Evolutionary conservation across 2,797 vertebrate genomes (phyloP), one percentile per base, ranked within the genome.

Genomic region (Nannoperca obscura): DNA sequence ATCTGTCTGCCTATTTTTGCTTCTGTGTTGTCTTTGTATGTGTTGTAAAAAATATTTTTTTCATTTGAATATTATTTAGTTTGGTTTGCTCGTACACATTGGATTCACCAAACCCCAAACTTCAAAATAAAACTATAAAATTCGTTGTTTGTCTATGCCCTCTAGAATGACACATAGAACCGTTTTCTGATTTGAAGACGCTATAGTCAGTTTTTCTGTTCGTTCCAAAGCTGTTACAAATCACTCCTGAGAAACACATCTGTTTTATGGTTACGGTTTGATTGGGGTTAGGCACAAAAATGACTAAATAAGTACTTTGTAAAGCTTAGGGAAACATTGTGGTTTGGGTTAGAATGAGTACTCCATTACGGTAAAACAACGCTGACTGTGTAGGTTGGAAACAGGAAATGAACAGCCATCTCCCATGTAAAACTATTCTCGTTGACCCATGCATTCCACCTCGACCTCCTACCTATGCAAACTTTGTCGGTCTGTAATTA

Each of bases 1-100:
- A 7, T 66, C 40, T 71, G 11, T 63, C 42, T 67, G 11, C 64
- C 19, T 68, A n/a, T 58, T 47, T 71, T 55, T 34, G 27, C 19
- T 58, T 30, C 44, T 22, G 34, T 64, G 44, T 54, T 60, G 22
- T 63, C 44, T 66, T 52, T 32, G 3, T 15, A 14, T 54, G 30
- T 27, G 4, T 62, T 67, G 24, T 20, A 32, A 69, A 44, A 27
- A 15, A 54, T 32, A 12, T 34, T 12, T 34, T 22, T n/a, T 15
- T 9, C 22, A 61, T 8, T 40, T 10, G n/a, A 20, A 36, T 19
- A 7, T 40, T 52, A 13, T 61, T 27, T 14, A 2, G 9, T 34
- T 19, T 11, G 19, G 22, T 40, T 60, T 14, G n/a, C 9, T 38
- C 19, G 6, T 40, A n/a, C 32, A 1, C n/a, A 34, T n/a, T 5